phyloP scores from a whole-genome alignment of 2,797 vertebrate species.

The Malurus leucopterus region DNA sequence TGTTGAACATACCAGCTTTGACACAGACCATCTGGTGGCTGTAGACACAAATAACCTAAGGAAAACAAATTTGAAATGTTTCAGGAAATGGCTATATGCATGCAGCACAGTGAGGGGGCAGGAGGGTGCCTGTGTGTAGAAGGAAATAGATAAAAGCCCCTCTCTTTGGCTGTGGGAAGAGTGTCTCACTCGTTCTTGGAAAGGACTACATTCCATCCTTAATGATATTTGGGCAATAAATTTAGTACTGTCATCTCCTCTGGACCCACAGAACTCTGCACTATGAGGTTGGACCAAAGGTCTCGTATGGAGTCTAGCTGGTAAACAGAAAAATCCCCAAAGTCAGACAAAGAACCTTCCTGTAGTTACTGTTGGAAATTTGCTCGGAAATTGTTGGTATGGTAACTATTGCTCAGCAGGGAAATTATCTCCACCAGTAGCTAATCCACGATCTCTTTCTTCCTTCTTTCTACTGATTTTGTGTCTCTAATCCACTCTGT shows the following conservation, averaged over 20 bases:
- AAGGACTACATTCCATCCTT: conserved; percentile 29
- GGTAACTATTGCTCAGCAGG: neutral
- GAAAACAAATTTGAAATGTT: conserved; percentile 54
- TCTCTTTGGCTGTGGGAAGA: conserved; percentile 2
- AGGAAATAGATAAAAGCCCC: conserved; percentile 26
- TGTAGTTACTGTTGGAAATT: neutral
- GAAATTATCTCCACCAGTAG: neutral
- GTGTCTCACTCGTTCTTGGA: conserved; percentile 13
- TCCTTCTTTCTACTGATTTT: neutral
- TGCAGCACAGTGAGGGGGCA: neutral
- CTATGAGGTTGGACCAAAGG: neutral
- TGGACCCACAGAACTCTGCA: neutral
- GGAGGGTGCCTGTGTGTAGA: neutral
- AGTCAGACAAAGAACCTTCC: neutral
- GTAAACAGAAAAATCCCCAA: conserved; percentile 3
- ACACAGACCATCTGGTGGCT: conserved; percentile 68
- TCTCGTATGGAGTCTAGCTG: neutral
- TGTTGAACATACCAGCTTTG: conserved; percentile 44
- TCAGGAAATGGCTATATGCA: conserved; percentile 55
- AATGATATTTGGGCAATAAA: neutral
- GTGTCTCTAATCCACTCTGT: neutral
- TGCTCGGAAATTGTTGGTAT: conserved; percentile 9
- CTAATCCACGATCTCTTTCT: neutral
- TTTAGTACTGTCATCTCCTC: neutral
- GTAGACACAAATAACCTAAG: conserved; percentile 67